Evolutionary conservation across 2,888 invertebrate genomes (phyloP).

Genomic region (Acleris sparsana): DNA sequence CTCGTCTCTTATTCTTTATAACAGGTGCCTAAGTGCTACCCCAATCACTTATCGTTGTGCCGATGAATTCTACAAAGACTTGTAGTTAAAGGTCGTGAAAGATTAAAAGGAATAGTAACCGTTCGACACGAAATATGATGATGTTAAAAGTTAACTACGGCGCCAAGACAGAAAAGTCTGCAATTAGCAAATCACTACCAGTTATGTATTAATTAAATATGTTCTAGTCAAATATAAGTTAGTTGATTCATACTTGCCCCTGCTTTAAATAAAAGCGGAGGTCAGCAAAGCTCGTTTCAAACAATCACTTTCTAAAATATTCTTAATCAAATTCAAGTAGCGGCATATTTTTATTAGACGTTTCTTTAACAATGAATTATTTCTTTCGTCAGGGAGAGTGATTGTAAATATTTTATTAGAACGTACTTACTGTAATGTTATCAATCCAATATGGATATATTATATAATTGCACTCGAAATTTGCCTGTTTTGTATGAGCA

Average conservation of each 20-base stretch:
- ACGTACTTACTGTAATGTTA: slow-evolving; percentile 60
- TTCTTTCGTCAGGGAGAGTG: slow-evolving; percentile 37
- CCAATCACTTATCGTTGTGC: slow-evolving; percentile 38
- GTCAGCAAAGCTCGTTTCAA: slow-evolving; percentile 1
- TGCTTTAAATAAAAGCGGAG: background rate
- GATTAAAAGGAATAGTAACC: background rate
- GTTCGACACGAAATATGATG: background rate
- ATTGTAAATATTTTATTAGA: slow-evolving; percentile 62
- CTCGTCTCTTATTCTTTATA: background rate
- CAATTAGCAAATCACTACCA: background rate
- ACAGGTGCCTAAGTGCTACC: background rate
- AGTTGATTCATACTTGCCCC: too few relatives aligned
- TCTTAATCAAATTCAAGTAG: too few relatives aligned
- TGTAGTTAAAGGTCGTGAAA: slow-evolving; percentile 18
- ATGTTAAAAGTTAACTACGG: background rate
- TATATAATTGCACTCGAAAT: slow-evolving; percentile 81
- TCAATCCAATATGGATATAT: slow-evolving; percentile 52
- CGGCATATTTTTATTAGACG: background rate
- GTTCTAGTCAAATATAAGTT: too few relatives aligned
- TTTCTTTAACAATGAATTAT: background rate
- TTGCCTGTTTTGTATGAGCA: slow-evolving; percentile 84
- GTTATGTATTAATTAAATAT: too few relatives aligned
- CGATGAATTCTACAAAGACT: slow-evolving; percentile 49
- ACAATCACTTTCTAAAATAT: background rate
- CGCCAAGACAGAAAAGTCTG: too few relatives aligned